These are phyloP conservation scores for Pseudeuparius sepicola DNA, from an alignment of 2,888 invertebrate genomes.

Conservation along the genomic window DNA sequence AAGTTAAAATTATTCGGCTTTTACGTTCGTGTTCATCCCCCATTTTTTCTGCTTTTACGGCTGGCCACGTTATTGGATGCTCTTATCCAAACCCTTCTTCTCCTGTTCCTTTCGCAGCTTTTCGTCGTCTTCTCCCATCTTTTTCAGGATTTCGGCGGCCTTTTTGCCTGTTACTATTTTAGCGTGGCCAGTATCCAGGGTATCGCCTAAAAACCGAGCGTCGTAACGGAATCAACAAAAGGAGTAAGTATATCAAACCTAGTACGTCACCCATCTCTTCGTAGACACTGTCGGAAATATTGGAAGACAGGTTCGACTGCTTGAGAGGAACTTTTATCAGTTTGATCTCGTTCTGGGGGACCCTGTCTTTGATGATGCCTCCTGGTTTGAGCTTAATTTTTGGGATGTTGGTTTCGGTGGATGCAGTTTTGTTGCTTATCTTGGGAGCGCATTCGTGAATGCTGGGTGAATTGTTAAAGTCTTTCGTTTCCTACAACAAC, in stretches of 20 bases:
- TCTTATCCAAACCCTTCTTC: too few relatives aligned
- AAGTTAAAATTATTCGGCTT: too few relatives aligned
- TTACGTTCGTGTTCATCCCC: too few relatives aligned
- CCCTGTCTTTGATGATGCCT: slow-evolving; percentile 30
- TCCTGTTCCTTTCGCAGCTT: too few relatives aligned
- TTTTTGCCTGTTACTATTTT: slow-evolving; percentile 30
- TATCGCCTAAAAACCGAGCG: too few relatives aligned
- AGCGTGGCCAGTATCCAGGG: slow-evolving; percentile 32
- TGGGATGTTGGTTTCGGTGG: too few relatives aligned
- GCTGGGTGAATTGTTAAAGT: too few relatives aligned
- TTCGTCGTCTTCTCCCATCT: slow-evolving; percentile 8
- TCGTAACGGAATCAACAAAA: too few relatives aligned
- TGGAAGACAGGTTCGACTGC: slow-evolving; percentile 29
- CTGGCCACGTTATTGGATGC: slow-evolving; percentile 20
- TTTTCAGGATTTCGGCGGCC: slow-evolving; percentile 29
- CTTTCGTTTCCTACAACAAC: too few relatives aligned
- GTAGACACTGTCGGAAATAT: slow-evolving; percentile 36
- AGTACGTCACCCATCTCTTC: slow-evolving; percentile 38
- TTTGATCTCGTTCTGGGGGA: slow-evolving; percentile 30
- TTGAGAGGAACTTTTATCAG: slow-evolving; percentile 33
- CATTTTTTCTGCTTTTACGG: slow-evolving; percentile 14
- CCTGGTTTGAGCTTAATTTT: slow-evolving; percentile 24
- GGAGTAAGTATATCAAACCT: too few relatives aligned
- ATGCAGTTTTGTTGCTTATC: too few relatives aligned
- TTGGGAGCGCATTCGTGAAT: too few relatives aligned